Percentiles rank a stretch among this genome's conserved stretches.
These are phyloP conservation scores for Papilio glaucus DNA, from an alignment of 1,140 invertebrate species.

Conservation along the genomic window DNA sequence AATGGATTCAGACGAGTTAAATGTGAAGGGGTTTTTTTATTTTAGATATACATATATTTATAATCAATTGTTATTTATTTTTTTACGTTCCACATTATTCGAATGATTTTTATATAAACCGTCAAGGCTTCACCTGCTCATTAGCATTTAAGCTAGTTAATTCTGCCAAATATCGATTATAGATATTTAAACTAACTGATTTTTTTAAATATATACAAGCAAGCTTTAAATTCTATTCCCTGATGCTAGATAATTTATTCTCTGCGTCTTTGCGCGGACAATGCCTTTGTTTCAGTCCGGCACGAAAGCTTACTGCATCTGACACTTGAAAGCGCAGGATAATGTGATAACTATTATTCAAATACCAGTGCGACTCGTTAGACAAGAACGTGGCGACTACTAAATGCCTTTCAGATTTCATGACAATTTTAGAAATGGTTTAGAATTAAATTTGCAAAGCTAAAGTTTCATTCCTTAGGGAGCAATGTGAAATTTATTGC, in stretches of 20 bases:
- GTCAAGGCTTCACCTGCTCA: too few relatives aligned
- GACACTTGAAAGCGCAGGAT: slow-evolving; percentile 15
- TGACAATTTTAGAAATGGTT: background rate
- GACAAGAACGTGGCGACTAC: background rate
- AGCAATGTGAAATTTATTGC: too few relatives aligned
- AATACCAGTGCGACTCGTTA: background rate
- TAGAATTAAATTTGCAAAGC: too few relatives aligned
- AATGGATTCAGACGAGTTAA: too few relatives aligned
- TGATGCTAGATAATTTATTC: background rate
- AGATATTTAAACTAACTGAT: background rate
- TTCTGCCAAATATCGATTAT: too few relatives aligned
- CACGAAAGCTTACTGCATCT: background rate
- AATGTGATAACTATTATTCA: slow-evolving; percentile 24
- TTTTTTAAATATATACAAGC: background rate
- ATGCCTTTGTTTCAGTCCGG: slow-evolving; percentile 3
- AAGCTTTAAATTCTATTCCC: background rate
- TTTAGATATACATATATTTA: too few relatives aligned
- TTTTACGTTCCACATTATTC: too few relatives aligned
- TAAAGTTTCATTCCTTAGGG: too few relatives aligned
- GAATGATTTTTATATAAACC: too few relatives aligned
- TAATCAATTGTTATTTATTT: too few relatives aligned
- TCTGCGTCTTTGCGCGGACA: background rate
- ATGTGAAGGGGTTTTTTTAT: too few relatives aligned
- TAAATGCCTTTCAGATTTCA: background rate
- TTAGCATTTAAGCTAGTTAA: too few relatives aligned